These are phyloP conservation scores for Pomacea maculata DNA, from an alignment of 1,140 invertebrate species.

Conservation along the genomic window DNA sequence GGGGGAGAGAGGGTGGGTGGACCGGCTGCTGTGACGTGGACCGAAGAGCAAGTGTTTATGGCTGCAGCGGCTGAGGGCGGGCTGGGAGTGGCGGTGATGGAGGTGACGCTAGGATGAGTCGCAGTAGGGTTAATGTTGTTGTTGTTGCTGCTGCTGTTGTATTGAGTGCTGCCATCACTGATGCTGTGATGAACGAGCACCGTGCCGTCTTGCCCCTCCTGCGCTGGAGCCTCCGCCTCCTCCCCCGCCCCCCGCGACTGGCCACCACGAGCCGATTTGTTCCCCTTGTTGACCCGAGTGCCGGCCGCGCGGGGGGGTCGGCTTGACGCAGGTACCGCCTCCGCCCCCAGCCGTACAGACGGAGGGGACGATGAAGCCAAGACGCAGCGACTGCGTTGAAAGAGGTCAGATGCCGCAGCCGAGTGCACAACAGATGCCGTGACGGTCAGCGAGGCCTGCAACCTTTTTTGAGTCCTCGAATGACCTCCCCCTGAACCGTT, in stretches of 20 bases:
- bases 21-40: neutral
- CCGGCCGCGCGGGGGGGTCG: neutral
- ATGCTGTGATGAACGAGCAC: neutral
- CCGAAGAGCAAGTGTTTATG: neutral
- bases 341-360: neutral
- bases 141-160: constrained; percentile 5
- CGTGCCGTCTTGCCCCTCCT: constrained; percentile 2
- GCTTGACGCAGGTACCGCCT: neutral
- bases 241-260: neutral
- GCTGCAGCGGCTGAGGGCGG: neutral
- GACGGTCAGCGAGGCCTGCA: neutral
- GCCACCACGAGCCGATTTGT: neutral
- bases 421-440: neutral
- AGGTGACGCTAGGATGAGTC: neutral
- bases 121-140: neutral
- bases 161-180: neutral
- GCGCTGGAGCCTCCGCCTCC: neutral
- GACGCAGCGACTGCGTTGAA: constrained; percentile 10
- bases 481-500: too few relatives aligned
- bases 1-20: neutral
- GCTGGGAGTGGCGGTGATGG: neutral
- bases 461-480: too few relatives aligned
- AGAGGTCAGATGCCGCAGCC: neutral
- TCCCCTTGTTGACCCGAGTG: constrained; percentile 9
- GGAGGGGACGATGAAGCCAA: constrained; percentile 16